Base-by-base conservation (phyloP, 2,797 vertebrate species). In the Sciaenops ocellatus region DNA sequence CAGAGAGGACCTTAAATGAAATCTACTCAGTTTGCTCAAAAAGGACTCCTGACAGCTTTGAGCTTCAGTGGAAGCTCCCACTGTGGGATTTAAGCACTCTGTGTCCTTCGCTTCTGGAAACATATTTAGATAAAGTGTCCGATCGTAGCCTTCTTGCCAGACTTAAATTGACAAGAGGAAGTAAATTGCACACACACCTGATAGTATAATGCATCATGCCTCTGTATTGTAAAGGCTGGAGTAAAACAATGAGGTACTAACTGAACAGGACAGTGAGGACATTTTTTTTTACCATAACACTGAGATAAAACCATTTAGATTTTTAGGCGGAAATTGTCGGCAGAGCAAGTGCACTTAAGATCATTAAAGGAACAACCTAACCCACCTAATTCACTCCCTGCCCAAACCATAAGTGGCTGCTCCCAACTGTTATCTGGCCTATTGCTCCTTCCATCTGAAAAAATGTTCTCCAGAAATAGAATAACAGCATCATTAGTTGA, bases 21-120 rank as follows among this genome's bases (percentile, higher is more conserved):
- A 74, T 81, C 66, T 63, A 64, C 51, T 79, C 30, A 15, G 79
- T 71, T 82, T 82, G 41, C 54, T 80, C 26, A 82, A 75, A 85
- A 65, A 52, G 73, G 56, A 79, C 85, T 69, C 68, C 18, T 46
- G 57, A 81, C 79, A 78, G 72, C 66, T 65, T 17, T 69, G 57
- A 85, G 79, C 74, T 65, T 38, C 66, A 80, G 54, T 65, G 18
- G 62, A 73, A 76, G 60, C 72, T 80, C 73, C 77, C 57, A 52
- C 79, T 75, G 84, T 69, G 78, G 48, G 83, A 84, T 89, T 85
- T 73, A 73, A 86, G 73, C 63, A 82, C 16, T 47, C 56, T 26
- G 70, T 74, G 80, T 79, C 69, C 72, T 83, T 17, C 3, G n/a
- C 46, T 64, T 83, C 28, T 72, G 46, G 73, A 77, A 56, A 51